Percentiles rank a stretch among this genome's conserved stretches.
Evolutionary conservation across 2,113 vertebrate species (phyloP).

Genomic region (Epinephelus cyanopodus): DNA sequence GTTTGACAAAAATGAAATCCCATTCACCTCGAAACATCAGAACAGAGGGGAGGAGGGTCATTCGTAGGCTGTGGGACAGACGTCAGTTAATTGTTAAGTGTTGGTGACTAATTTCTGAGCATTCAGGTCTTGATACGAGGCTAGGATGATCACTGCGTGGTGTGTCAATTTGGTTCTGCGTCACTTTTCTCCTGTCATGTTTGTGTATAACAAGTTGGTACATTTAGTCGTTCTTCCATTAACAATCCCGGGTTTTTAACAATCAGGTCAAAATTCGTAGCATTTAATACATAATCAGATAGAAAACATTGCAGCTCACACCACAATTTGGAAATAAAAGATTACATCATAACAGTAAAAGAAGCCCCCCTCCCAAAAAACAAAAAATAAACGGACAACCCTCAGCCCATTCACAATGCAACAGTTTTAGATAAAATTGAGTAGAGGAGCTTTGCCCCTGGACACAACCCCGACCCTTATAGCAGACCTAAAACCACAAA

Average conservation of each 20-base stretch:
- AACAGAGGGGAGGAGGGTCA: conserved; percentile 13
- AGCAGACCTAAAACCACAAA: conserved; percentile 72
- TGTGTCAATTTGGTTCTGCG: conserved; percentile 23
- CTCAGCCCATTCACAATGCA: conserved; percentile 55
- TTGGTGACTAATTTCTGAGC: conserved; percentile 10
- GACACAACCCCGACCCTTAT: conserved; percentile 50
- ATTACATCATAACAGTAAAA: conserved; percentile 53
- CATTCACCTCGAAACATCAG: conserved; percentile 47
- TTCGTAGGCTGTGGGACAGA: not conserved
- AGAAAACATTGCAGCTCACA: conserved; percentile 54
- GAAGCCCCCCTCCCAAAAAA: not conserved
- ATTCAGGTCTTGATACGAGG: conserved; percentile 3
- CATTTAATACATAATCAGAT: conserved; percentile 45
- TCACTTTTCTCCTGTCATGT: not conserved
- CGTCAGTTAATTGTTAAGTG: conserved; percentile 1
- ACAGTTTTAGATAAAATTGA: conserved; percentile 50
- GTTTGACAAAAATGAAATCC: conserved; percentile 53
- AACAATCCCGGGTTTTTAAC: conserved; percentile 36
- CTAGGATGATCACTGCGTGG: not conserved
- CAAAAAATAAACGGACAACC: conserved; percentile 32
- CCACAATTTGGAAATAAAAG: conserved; percentile 57
- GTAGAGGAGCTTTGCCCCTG: conserved; percentile 30
- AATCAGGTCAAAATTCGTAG: conserved; percentile 38
- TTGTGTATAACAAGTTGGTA: conserved; percentile 6
- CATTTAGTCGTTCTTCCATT: not conserved